Evolutionary conservation across 2,888 invertebrate species (phyloP).

Genomic region (Ormyrus rosae): DNA sequence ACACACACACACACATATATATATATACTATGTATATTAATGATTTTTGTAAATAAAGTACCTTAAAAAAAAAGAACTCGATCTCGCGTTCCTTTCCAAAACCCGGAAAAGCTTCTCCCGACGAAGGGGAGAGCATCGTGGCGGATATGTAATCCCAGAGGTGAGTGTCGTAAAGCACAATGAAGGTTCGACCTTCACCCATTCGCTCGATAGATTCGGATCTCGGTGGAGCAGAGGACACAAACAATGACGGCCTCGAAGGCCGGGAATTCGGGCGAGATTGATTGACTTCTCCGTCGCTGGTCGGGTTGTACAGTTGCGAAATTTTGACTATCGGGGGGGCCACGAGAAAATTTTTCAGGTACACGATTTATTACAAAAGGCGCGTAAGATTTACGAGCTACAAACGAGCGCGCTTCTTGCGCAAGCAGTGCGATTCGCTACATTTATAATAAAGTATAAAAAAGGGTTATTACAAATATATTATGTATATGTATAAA

Average conservation of each 20-base stretch:
- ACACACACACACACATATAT: too few relatives aligned
- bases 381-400: neutral
- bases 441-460: too few relatives aligned
- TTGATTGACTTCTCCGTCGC: conserved; percentile 20
- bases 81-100: neutral
- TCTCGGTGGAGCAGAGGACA: conserved; percentile 8
- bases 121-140: neutral
- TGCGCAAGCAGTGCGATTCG: too few relatives aligned
- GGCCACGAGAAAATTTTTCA: too few relatives aligned
- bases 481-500: too few relatives aligned
- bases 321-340: too few relatives aligned
- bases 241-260: neutral
- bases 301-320: too few relatives aligned
- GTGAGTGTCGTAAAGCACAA: too few relatives aligned
- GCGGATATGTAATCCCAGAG: too few relatives aligned
- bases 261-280: neutral
- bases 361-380: too few relatives aligned
- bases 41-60: conserved; percentile 68
- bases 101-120: neutral
- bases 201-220: conserved; percentile 24
- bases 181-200: conserved; percentile 33
- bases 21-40: conserved; percentile 35
- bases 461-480: too few relatives aligned
- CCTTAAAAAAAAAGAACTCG: conserved; percentile 22
- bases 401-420: neutral